Evolutionary conservation across 2,888 invertebrate genomes (phyloP).

Genomic region (Apodemia zela): DNA sequence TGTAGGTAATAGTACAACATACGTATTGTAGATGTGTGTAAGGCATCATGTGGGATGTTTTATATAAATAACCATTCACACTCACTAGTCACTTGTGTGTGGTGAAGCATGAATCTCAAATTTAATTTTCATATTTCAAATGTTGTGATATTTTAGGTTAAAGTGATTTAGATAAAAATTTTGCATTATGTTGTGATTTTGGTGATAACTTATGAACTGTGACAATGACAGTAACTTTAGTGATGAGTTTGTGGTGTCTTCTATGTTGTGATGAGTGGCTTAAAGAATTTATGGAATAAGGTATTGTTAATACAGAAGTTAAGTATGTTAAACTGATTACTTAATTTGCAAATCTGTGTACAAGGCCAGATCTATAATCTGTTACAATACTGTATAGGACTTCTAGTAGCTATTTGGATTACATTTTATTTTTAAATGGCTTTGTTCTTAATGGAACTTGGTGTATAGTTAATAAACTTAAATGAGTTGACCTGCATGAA

Average conservation of each 20-base stretch:
- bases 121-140: constrained; percentile 22
- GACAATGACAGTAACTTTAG: constrained; percentile 41
- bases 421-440: neutral
- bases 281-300: constrained; percentile 56
- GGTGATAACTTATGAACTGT: constrained; percentile 35
- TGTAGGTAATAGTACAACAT: constrained; percentile 25
- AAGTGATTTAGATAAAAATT: constrained; percentile 24
- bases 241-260: constrained; percentile 34
- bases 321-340: constrained; percentile 20
- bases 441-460: neutral
- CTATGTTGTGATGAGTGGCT: constrained; percentile 53
- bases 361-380: constrained; percentile 11
- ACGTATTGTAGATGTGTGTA: constrained; percentile 37
- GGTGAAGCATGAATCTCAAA: constrained; percentile 23
- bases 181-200: constrained; percentile 21
- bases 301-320: constrained; percentile 35
- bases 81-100: constrained; percentile 37
- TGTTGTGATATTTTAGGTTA: constrained; percentile 27
- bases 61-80: constrained; percentile 68
- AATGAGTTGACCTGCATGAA: too few relatives aligned
- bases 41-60: constrained; percentile 60
- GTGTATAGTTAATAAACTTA: too few relatives aligned
- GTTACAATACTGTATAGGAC: constrained; percentile 9
- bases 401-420: constrained; percentile 3
- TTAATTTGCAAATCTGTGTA: constrained; percentile 19